These are phyloP conservation scores for Barbus barbus DNA, from an alignment of 2,113 vertebrate species.

Conservation along the genomic window DNA sequence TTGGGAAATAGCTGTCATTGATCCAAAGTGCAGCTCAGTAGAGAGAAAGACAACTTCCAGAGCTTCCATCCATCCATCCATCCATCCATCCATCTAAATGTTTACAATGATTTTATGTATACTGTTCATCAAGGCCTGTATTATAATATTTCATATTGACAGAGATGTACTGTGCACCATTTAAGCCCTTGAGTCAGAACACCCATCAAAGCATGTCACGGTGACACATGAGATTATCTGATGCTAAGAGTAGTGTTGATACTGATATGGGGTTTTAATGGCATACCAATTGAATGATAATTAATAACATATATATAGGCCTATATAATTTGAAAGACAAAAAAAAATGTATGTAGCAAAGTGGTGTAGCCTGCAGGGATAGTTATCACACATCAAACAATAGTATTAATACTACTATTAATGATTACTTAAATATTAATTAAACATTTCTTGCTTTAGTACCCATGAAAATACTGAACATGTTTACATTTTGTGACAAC, in stretches of 20 bases:
- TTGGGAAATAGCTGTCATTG: slow-evolving; percentile 36
- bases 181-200: background rate
- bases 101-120: background rate
- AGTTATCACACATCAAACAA: too few relatives aligned
- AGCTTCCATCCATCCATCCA: too few relatives aligned
- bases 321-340: background rate
- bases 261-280: background rate
- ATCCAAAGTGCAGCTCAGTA: slow-evolving; percentile 4
- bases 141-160: background rate
- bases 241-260: background rate
- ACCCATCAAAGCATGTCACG: background rate
- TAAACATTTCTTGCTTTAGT: background rate
- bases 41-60: background rate
- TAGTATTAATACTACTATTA: too few relatives aligned
- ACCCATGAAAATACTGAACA: background rate
- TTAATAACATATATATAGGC: too few relatives aligned
- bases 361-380: too few relatives aligned
- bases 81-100: background rate
- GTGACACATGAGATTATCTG: background rate
- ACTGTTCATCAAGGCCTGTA: background rate
- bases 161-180: background rate
- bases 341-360: background rate
- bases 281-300: background rate
- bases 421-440: background rate
- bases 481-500: background rate